Conservation (phyloP, 1,140 invertebrate genomes). For the Gonioctena quinquepunctata region DNA sequence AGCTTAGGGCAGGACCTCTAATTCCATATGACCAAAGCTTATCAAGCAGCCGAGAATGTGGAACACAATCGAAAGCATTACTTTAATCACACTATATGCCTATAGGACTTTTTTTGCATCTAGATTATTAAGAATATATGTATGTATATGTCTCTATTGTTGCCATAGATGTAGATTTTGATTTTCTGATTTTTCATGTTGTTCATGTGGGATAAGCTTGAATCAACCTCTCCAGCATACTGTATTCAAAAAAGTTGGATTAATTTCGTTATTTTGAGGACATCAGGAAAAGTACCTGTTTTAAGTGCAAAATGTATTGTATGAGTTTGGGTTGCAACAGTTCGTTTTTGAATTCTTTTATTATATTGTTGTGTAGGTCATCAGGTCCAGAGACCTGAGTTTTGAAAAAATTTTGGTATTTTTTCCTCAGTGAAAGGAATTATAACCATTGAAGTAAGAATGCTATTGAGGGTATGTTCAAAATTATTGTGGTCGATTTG, state of each 20-base stretch:
- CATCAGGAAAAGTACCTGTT: neutral
- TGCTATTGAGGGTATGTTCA: no score
- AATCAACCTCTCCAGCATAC: neutral
- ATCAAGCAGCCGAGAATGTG: neutral
- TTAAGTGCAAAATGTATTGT: neutral
- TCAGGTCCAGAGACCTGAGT: neutral
- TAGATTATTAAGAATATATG: neutral
- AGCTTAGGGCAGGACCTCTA: no score
- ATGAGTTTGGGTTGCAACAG: neutral
- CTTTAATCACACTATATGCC: neutral
- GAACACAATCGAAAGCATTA: neutral
- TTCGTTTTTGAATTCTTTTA: neutral
- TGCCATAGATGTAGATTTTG: neutral
- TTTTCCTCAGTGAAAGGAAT: neutral
- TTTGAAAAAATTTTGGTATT: neutral
- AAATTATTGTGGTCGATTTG: no score
- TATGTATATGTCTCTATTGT: neutral
- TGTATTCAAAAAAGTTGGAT: neutral
- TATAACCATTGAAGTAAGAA: no score
- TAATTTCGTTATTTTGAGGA: neutral
- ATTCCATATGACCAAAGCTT: no score
- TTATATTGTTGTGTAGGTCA: neutral
- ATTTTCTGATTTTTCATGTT: neutral
- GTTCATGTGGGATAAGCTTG: neutral
- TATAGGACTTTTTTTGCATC: neutral